A percentile compares a stretch with the other conserved stretches of the same genome.
Evolutionary conservation across 2,888 invertebrate genomes (phyloP).

Genomic region (Cryptus viduatorius): DNA sequence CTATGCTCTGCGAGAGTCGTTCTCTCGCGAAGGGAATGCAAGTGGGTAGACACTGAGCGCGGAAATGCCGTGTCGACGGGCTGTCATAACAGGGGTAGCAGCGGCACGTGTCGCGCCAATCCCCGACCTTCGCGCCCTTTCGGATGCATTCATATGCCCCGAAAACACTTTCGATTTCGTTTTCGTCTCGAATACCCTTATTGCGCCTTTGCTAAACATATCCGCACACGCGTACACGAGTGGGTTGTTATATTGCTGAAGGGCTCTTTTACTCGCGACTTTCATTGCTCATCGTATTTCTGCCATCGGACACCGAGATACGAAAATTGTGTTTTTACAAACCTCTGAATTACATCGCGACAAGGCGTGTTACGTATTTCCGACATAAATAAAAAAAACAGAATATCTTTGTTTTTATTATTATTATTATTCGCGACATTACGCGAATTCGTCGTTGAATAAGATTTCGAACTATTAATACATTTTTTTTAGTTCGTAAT

Average conservation of each 20-base stretch:
- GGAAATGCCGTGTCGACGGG: conserved; percentile 76
- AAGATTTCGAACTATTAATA: background rate
- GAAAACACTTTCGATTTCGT: conserved; percentile 45
- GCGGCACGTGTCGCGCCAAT: conserved; percentile 79
- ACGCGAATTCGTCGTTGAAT: background rate
- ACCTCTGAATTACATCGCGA: background rate
- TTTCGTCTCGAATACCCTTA: conserved; percentile 37
- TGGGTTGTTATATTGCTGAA: conserved; percentile 24
- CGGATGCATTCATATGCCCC: conserved; percentile 46
- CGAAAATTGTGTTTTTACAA: background rate
- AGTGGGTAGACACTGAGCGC: conserved; percentile 56
- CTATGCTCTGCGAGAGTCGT: conserved; percentile 59
- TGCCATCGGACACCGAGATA: background rate
- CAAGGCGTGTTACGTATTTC: background rate
- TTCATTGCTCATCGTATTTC: background rate
- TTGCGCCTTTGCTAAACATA: conserved; percentile 52
- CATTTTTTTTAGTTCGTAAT: background rate
- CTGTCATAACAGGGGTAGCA: conserved; percentile 83
- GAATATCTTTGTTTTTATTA: background rate
- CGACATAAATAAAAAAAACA: background rate
- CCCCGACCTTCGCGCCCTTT: conserved; percentile 65
- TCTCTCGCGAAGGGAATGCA: conserved; percentile 36
- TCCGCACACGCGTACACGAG: conserved; percentile 40
- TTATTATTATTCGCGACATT: background rate
- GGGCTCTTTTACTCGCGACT: background rate